These are phyloP conservation scores for Rhinogobius similis DNA, from an alignment of 2,113 vertebrate genomes.

Conservation along the genomic window DNA sequence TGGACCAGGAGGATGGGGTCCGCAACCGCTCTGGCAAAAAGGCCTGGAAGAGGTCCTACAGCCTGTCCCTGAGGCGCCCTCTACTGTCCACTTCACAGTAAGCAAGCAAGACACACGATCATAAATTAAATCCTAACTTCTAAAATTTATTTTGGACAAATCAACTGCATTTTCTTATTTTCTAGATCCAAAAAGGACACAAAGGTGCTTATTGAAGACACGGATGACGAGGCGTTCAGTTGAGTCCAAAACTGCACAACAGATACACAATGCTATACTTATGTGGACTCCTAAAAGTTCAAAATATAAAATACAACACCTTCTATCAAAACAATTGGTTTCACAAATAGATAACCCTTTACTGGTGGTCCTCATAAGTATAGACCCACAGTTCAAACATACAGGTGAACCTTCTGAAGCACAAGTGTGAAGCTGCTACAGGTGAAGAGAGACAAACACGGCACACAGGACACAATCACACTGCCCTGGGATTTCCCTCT, in stretches of 20 bases:
- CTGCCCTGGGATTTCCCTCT: constrained; percentile 67
- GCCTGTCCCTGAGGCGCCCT: constrained; percentile 88
- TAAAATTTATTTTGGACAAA: not conserved
- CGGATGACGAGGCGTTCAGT: constrained; percentile 94
- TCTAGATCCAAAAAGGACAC: constrained; percentile 92
- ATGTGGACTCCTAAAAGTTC: constrained; percentile 37
- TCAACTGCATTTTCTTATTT: constrained; percentile 7
- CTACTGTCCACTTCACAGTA: constrained; percentile 90
- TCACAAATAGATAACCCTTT: constrained; percentile 43
- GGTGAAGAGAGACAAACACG: constrained; percentile 34
- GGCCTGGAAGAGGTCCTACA: constrained; percentile 91
- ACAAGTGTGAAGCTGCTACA: constrained; percentile 56
- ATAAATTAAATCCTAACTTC: not conserved
- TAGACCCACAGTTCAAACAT: constrained; percentile 25
- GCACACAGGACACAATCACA: constrained; percentile 38
- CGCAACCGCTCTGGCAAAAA: constrained; percentile 93
- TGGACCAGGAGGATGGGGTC: constrained; percentile 98
- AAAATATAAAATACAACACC: constrained; percentile 23
- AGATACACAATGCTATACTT: constrained; percentile 43
- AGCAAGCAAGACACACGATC: not conserved
- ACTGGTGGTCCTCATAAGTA: constrained; percentile 58
- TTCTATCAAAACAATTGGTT: constrained; percentile 9
- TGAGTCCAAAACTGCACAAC: constrained; percentile 73
- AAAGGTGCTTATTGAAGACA: constrained; percentile 98
- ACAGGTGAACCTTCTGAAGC: constrained; percentile 51